Conservation (phyloP, 2,797 vertebrate species). For the Tenualosa thibaudeaui region DNA sequence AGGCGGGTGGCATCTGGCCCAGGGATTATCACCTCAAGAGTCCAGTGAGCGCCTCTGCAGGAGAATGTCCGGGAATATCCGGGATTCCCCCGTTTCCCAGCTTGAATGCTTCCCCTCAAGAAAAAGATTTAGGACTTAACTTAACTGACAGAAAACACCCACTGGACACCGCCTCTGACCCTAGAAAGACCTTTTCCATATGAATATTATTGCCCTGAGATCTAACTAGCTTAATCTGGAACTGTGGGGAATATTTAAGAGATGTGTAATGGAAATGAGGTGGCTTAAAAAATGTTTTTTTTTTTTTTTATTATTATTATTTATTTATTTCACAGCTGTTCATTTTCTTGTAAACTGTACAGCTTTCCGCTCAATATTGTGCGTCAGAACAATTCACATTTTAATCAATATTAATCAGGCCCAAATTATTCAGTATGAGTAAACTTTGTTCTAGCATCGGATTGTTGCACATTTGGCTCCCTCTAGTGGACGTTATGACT, state of each 20-base stretch:
- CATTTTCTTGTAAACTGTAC: background rate
- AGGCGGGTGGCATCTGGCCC: constrained; percentile 61
- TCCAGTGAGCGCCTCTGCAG: constrained; percentile 53
- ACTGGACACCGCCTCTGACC: background rate
- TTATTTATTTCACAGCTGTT: background rate
- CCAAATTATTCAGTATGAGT: background rate
- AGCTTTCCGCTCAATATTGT: background rate
- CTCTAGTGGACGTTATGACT: background rate
- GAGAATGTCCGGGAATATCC: constrained; percentile 39
- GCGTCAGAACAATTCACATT: background rate
- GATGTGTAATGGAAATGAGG: background rate
- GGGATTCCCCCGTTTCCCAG: constrained; percentile 55
- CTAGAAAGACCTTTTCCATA: background rate
- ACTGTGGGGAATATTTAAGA: background rate
- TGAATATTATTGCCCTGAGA: background rate
- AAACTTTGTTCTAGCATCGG: background rate
- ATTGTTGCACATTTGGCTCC: background rate
- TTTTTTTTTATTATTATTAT: too few relatives aligned
- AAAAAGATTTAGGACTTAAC: constrained; percentile 52
- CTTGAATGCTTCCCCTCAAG: constrained; percentile 27
- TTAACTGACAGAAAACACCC: constrained; percentile 17
- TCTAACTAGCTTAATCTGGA: background rate
- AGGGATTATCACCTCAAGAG: constrained; percentile 61
- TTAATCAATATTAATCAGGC: background rate
- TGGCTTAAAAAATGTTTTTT: background rate